Evolutionary conservation across 2,797 vertebrate species (phyloP), one percentile per base, ranked within the genome.

Genomic region (Sebastes aleutianus): DNA sequence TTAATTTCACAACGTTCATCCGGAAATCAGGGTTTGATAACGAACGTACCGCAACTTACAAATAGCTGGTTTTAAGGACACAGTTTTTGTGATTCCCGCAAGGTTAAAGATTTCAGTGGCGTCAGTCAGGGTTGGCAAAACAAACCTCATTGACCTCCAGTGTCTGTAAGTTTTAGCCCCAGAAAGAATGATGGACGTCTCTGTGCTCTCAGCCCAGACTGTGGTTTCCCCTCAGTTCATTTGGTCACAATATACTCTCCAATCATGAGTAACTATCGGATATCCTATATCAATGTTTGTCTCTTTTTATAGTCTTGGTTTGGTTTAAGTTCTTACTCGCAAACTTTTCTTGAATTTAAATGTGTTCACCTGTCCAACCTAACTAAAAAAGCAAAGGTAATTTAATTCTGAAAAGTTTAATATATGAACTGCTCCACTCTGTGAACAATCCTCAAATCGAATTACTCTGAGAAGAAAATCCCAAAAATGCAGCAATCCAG

Each of bases 91-190:
- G 80, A 71, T 24, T 73, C 20, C 9, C 53, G 7, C 79, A 78
- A 80, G 83, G 73, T 85, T 54, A 74, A 74, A 85, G 63, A 81
- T 86, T 72, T 85, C 53, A 26, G n/a, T 58, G 74, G 79, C 59
- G 71, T 84, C 86, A 47, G 64, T 47, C 22, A 7, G 75, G 2
- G 13, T 5, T 27, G 34, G 29, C 64, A 59, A 86, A 90, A 86
- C 78, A 85, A 82, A 75, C 10, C 62, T 4, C 22, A 43, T 68
- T 59, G 34, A 59, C 69, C 69, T 70, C 63, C 58, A 36, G 27
- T 11, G 6, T n/a, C 9, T 29, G 26, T 53, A 9, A 11, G 4
- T 78, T 79, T 78, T 3, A 65, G 16, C 62, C 70, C 8, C 66
- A 61, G 32, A 43, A 43, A 78, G 32, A 50, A 73, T 34, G 76